Evolutionary conservation across 2,797 vertebrate genomes (phyloP), one percentile per base, ranked within the genome.

Genomic region (Urophycis tenuis): DNA sequence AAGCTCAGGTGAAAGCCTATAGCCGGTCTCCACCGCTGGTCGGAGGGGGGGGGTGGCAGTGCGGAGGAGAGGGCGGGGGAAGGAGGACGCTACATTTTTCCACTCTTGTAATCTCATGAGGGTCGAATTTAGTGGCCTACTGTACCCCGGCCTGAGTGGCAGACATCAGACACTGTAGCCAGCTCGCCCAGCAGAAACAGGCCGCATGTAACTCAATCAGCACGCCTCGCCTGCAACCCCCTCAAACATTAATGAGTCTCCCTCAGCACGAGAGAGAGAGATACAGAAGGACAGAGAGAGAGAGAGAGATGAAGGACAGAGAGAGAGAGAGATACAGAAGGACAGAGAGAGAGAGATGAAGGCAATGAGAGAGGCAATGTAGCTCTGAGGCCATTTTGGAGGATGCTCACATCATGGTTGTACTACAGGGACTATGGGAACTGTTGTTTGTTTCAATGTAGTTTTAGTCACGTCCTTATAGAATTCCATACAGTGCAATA

Each of bases 131-230:
- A 30, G 39, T 74, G 1, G 17, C 73, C 17, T 31, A 25, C 72
- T 80, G 69, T 32, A 71, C 69, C 30, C 30, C 22, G 67, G 0
- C 36, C 80, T 31, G 80, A 76, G 79, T 72, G 0, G 69, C 77
- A 0, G 86, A 84, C 85, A 87, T 82, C 81, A 83, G 88, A 88
- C 81, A 84, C 70, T 67, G 73, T 76, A 60, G 75, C 74, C 1
- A 74, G 73, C 78, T 60, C 36, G 3, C 1, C 29, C 39, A 72
- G 74, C 74, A 81, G 82, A 83, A 1, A 74, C 84, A 83, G 0
- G 74, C 84, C 83, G 74, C 72, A 1, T 86, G 89, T 89, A 90
- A 90, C 87, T 89, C 86, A 86, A 90, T 89, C 89, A 90, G 85
- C 87, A 53, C 31, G 0, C 41, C 77, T 76, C 78, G 39, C 77